These are phyloP conservation scores for Drosophila setosimentum DNA, from an alignment of 2,888 invertebrate genomes.

Conservation along the genomic window DNA sequence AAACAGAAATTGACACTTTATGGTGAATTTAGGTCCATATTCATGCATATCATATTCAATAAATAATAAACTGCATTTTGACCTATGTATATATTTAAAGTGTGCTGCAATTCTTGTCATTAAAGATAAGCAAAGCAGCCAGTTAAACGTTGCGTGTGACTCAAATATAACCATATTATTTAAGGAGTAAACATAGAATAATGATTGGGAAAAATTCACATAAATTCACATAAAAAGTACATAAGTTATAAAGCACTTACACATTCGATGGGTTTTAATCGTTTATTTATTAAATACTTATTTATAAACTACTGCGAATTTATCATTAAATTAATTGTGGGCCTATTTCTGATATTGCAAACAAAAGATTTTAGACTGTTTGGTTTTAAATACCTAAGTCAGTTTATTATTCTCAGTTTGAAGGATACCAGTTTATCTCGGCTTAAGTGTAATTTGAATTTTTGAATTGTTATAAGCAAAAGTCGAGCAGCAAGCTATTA, in stretches of 20 bases:
- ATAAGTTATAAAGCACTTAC: not conserved
- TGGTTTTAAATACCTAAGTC: accelerated
- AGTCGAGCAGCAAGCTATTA: not conserved
- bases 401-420: not conserved
- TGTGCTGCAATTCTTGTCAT: not conserved
- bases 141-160: not conserved
- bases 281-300: not conserved
- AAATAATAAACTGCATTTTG: not conserved
- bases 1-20: slow-evolving; percentile 10
- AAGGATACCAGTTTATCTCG: not conserved
- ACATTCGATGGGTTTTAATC: accelerated
- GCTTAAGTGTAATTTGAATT: accelerated
- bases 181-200: not conserved
- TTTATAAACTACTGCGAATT: not conserved
- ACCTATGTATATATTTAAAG: not conserved
- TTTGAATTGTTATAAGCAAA: not conserved
- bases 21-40: not conserved
- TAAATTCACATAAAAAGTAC: no score
- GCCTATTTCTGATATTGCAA: not conserved
- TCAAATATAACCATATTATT: not conserved
- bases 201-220: not conserved
- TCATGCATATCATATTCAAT: not conserved
- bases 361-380: not conserved
- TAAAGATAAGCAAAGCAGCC: not conserved
- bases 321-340: not conserved